Base-by-base conservation (phyloP, 2,888 invertebrate species). In the Orthosia gothica region DNA sequence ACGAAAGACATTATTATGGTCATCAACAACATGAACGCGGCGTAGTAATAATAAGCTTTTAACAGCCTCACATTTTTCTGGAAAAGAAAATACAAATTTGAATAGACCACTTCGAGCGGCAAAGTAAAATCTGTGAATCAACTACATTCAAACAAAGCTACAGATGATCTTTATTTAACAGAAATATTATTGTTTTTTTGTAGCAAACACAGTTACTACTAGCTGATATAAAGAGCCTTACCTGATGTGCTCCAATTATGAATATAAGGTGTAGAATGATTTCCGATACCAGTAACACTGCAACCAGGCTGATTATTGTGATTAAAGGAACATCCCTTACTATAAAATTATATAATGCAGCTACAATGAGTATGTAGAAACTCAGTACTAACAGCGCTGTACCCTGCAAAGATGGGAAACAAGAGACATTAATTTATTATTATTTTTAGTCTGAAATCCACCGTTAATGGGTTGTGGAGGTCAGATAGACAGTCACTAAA, bases 1-100 rank as follows among this genome's bases (percentile, higher is more conserved):
- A 70, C 59, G 1, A 76, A 5, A 5, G n/a, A 62, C 16, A 67
- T 15, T 11, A 52, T 3, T 3, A 66, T 40, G 4, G 52, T 74
- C 4, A 65, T 3, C 11, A 54, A 20, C 52, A 69, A 79, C 59
- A 84, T 67, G 13, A 79, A 67, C 0, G 70, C 0, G 4, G 63
- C 69, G 47, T 84, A 85, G 16, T 50, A 58, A 58, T 72, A 84
- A 52, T 79, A 84, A 0, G 59, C 12, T 57, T 12, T 54, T 23
- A 84, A 18, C 12, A 79, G 20, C 26, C 61, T 72, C 15, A 85
- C 67, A 7, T 54, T 71, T 84, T 84, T 84, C 84, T 84, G 83
- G 15, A 83, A 83, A 54, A 62, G 70, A 49, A 64, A 73, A 23
- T 45, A 57, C 1, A 18, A 16, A 26, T 26, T 20, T 55, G 15